phyloP scores from a whole-genome alignment of 2,113 vertebrate species.

The Cathartes aura region DNA sequence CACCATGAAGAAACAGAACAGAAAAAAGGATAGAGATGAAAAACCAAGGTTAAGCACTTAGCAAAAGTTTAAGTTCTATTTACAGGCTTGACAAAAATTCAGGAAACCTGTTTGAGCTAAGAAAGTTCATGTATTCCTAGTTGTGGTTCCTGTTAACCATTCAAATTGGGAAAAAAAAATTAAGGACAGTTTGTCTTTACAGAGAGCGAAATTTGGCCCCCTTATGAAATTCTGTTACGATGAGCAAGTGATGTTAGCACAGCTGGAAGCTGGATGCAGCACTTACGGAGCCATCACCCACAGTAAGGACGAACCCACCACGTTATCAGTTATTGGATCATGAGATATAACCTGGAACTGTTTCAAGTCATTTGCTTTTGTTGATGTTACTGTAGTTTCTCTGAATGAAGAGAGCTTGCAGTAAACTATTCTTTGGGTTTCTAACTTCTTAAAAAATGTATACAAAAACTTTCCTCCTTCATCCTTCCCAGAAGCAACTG shows the following conservation, averaged over 20 bases:
- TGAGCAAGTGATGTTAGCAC: not conserved
- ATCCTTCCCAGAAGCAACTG: not conserved
- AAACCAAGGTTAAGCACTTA: not conserved
- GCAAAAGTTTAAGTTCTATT: not conserved
- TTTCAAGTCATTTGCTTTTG: not conserved
- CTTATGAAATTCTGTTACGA: not conserved
- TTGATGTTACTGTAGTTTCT: not conserved
- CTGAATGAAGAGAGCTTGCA: not conserved
- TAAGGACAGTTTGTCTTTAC: not conserved
- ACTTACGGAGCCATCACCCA: fast-evolving
- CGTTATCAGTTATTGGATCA: fast-evolving
- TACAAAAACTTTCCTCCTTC: not conserved
- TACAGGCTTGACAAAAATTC: not conserved
- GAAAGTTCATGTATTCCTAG: not conserved
- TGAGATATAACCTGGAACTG: not conserved
- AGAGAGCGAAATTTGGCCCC: not conserved
- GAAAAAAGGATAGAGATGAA: not conserved
- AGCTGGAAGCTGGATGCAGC: not conserved
- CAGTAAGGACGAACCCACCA: fast-evolving
- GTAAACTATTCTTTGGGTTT: not conserved
- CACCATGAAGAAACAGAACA: not conserved
- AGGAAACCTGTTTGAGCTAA: not conserved
- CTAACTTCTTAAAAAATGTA: not conserved
- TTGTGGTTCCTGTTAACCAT: not conserved
- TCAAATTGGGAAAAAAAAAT: not conserved